Conservation (phyloP, 2,888 invertebrate genomes). For the Drosophila atripex region DNA sequence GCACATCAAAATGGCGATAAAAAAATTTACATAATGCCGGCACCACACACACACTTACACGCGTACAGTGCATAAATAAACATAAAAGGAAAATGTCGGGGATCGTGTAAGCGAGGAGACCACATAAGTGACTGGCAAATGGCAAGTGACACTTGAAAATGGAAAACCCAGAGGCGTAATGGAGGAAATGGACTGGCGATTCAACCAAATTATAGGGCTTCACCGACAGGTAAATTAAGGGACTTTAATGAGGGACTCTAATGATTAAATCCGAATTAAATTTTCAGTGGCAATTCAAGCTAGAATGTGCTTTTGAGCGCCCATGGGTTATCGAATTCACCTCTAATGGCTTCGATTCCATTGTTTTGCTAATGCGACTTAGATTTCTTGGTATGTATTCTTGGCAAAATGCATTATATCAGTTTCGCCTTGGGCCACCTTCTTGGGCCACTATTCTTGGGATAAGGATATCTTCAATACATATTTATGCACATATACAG, state of each 20-base stretch:
- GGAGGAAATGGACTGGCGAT: slow-evolving; percentile 2
- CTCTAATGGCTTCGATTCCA: slow-evolving; percentile 16
- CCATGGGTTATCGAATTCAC: slow-evolving; percentile 11
- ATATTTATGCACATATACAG: slow-evolving; percentile 5
- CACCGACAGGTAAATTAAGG: background rate
- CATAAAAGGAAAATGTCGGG: slow-evolving; percentile 30
- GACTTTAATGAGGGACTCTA: background rate
- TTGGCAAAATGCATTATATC: slow-evolving; percentile 41
- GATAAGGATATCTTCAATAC: background rate
- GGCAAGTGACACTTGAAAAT: slow-evolving; percentile 34
- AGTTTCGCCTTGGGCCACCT: slow-evolving; percentile 8
- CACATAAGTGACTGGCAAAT: slow-evolving; percentile 36
- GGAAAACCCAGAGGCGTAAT: slow-evolving; percentile 7
- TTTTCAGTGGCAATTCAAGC: background rate
- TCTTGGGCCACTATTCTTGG: too few species aligned
- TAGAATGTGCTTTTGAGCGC: background rate
- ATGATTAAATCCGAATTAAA: background rate
- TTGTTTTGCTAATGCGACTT: slow-evolving; percentile 24
- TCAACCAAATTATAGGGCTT: background rate
- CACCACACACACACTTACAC: background rate
- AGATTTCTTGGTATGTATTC: background rate
- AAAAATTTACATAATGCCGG: slow-evolving; percentile 42
- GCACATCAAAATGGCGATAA: slow-evolving; percentile 42
- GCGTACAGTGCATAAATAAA: slow-evolving; percentile 4
- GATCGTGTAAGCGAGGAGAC: slow-evolving; percentile 9